A percentile compares a stretch with the other conserved stretches of the same genome.
Evolutionary conservation across 2,888 invertebrate species (phyloP).

Genomic region (Ptychoptera contaminata): DNA sequence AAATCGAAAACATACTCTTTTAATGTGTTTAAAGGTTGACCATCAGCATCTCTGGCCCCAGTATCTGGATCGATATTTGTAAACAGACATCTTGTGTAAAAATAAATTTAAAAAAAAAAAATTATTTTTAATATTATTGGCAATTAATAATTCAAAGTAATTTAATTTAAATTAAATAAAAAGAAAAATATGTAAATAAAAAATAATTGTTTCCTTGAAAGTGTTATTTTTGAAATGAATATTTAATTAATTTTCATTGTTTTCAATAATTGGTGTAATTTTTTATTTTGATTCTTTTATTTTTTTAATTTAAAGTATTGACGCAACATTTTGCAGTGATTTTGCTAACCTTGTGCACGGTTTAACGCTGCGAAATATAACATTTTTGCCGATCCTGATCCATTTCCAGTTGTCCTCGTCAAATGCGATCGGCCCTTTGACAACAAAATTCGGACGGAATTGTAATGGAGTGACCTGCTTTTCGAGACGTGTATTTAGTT

Average conservation of each 20-base stretch:
- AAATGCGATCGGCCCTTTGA: constrained; percentile 39
- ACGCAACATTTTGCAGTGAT: too few species aligned
- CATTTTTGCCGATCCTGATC: constrained; percentile 43
- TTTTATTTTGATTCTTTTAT: too few species aligned
- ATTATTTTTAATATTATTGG: neutral
- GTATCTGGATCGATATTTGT: constrained; percentile 52
- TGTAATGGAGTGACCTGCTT: constrained; percentile 34
- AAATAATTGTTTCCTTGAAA: neutral
- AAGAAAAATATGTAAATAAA: neutral
- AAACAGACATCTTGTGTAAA: constrained; percentile 40
- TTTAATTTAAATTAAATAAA: constrained; percentile 4
- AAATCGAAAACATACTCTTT: constrained; percentile 32
- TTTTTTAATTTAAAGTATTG: too few species aligned
- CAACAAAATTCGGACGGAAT: constrained; percentile 52
- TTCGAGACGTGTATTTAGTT: constrained; percentile 41
- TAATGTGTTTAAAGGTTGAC: constrained; percentile 47
- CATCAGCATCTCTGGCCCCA: constrained; percentile 38
- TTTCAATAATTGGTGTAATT: too few species aligned
- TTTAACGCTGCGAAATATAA: constrained; percentile 44
- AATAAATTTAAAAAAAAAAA: neutral
- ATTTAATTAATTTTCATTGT: neutral
- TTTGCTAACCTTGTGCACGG: constrained; percentile 37
- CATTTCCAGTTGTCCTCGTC: constrained; percentile 54
- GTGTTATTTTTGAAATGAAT: neutral
- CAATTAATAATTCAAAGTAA: neutral